Base-by-base conservation (phyloP, 2,888 invertebrate genomes). In the Andricus curvator region DNA sequence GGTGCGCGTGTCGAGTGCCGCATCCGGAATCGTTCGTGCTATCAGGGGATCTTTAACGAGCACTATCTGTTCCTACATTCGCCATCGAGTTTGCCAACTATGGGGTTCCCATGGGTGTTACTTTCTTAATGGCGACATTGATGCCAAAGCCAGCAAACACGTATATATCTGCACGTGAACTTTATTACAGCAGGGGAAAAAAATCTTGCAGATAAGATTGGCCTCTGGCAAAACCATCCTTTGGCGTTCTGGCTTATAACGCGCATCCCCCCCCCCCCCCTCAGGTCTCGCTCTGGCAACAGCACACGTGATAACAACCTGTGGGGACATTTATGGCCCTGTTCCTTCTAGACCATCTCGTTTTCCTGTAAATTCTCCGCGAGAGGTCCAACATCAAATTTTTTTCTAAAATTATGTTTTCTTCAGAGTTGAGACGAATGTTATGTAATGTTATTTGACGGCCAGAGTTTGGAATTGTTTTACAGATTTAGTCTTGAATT, bases 1-100 rank as follows among this genome's bases (percentile, higher is more conserved):
- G 80, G 77, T 79, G 80, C 66, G 66, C 29, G 51, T 78, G 81
- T 81, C 51, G 84, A 83, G 82, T 78, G 78, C 83, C 79, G 82
- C 87, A 89, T 88, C 88, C 88, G 87, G 87, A 84, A 86, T 82
- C 78, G 81, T 87, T 84, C 85, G 84, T 87, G 85, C 81, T 62
- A 85, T 80, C 83, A 82, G 80, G 83, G 84, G 85, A 81, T 86
- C 84, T 84, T 79, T 84, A 81, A 83, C 76, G 82, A 83, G 83
- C 81, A 82, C 77, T 78, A 82, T 81, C 82, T 82, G 82, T 85
- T 80, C 79, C 81, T 78, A 60, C 81, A 79, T 65, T 81, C 81
- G 80, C 85, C 82, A 84, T 85, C 62, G 22, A 65, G 83, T 44
- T 82, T 81, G 78, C 80, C 76, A 66, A 81, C 56, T 68, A 22